These are phyloP conservation scores for Dipodomys ordii DNA, from an alignment of 2,113 vertebrate species.

Conservation along the genomic window DNA sequence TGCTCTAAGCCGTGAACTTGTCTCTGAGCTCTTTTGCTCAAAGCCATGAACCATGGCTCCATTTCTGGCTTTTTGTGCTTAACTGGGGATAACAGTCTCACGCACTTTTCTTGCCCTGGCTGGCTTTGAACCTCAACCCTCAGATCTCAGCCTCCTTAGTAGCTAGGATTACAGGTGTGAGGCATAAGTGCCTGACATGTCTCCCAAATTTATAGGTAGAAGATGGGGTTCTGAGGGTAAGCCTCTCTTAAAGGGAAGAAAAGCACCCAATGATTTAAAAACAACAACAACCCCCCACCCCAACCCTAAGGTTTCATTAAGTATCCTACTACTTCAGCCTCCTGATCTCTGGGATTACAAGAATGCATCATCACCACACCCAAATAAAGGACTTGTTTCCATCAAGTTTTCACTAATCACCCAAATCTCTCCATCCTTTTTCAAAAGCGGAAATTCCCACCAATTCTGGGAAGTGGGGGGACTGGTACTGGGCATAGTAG, in stretches of 20 bases:
- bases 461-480: background rate
- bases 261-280: background rate
- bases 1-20: too few relatives aligned
- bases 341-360: background rate
- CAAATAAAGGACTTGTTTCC: background rate
- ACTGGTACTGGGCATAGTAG: background rate
- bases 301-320: background rate
- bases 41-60: too few relatives aligned
- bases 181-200: too few relatives aligned
- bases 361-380: background rate
- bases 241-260: background rate
- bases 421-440: conserved; percentile 1
- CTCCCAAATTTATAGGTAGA: background rate
- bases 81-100: too few relatives aligned
- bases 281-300: too few relatives aligned
- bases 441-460: background rate
- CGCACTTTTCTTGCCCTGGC: too few relatives aligned
- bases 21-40: too few relatives aligned
- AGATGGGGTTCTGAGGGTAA: background rate
- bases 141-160: too few relatives aligned
- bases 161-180: too few relatives aligned
- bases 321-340: background rate
- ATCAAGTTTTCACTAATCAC: background rate
- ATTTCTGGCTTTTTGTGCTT: too few relatives aligned
- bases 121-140: too few relatives aligned